Evolutionary conservation across 2,113 vertebrate species (phyloP), one percentile per base, ranked within the genome.

Genomic region (Ailurus styani): DNA sequence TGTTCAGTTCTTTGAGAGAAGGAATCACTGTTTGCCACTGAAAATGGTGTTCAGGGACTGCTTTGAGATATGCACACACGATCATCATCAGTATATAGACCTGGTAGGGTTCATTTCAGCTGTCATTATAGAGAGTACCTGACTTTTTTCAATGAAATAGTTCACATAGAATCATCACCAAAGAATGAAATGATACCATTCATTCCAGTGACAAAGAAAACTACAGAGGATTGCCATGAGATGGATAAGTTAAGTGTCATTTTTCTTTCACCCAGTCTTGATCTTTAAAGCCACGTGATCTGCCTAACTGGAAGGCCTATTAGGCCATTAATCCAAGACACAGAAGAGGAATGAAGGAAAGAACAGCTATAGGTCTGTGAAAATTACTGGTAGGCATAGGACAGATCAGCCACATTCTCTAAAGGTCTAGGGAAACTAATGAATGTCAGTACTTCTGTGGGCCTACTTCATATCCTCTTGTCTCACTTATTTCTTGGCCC

Each of bases 91-190:
- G 23, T 42, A 47, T 34, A 29, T 15, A 52, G 9, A 3, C 42
- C n/a, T 87, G 42, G 31, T 62, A 7, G n/a, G 50, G 12, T 95
- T 73, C 55, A 45, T 23, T 73, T 50, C 55, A 73, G 54, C 27
- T 84, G 14, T 96, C 29, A 20, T 45, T 68, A 62, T 45, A 54
- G 64, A 94, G 21, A 57, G 7, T 77, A 42, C 75, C 17, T 92
- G 77, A 57, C 40, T 42, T 73, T 95, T 95, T 93, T 92, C 62
- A 96, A 85, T 90, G 52, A 92, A 60, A 57, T 68, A 68, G 62
- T 87, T 27, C 34, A 47, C n/a, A 42, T 45, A 17, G 55, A 66
- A 47, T 78, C 79, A 93, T 90, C 70, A 52, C 68, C 62, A 73
- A 47, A 89, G 66, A 86, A 70, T 79, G 73, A 90, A 93, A 93